These are phyloP conservation scores for Nylanderia fulva DNA, from an alignment of 1,140 invertebrate genomes.

Conservation along the genomic window DNA sequence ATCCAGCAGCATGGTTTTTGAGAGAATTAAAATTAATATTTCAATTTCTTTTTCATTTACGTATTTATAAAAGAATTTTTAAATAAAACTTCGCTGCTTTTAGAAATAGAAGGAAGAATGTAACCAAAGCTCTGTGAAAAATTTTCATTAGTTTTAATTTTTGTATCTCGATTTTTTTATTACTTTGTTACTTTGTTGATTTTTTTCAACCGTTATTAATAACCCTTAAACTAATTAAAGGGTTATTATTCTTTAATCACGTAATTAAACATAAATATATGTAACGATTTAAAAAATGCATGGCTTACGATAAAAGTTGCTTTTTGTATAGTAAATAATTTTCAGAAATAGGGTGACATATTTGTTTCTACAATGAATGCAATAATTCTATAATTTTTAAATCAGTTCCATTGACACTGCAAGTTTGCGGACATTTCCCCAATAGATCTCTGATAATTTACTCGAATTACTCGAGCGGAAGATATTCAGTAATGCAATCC, in stretches of 20 bases:
- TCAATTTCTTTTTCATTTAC: neutral
- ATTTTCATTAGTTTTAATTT: no score
- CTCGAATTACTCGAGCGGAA: constrained; percentile 37
- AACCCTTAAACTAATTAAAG: neutral
- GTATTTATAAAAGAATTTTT: no score
- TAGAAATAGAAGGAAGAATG: no score
- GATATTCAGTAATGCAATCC: constrained; percentile 54
- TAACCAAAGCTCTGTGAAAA: no score
- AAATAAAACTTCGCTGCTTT: no score
- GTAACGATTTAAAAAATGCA: neutral
- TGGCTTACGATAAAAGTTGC: neutral
- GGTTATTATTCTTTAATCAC: neutral
- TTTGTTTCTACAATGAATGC: neutral
- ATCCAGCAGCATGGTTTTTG: neutral
- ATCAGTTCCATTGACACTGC: constrained; percentile 11
- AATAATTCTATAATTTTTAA: constrained; percentile 42
- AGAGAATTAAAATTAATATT: neutral
- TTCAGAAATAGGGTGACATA: neutral
- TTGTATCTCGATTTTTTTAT: neutral
- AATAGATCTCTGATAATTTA: constrained; percentile 22
- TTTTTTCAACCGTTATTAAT: neutral
- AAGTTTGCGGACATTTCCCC: constrained; percentile 37
- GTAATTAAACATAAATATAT: neutral
- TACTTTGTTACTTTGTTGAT: no score
- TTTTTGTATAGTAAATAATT: neutral